phyloP scores from a whole-genome alignment of 2,888 invertebrate species.

The Torymus texanus region DNA sequence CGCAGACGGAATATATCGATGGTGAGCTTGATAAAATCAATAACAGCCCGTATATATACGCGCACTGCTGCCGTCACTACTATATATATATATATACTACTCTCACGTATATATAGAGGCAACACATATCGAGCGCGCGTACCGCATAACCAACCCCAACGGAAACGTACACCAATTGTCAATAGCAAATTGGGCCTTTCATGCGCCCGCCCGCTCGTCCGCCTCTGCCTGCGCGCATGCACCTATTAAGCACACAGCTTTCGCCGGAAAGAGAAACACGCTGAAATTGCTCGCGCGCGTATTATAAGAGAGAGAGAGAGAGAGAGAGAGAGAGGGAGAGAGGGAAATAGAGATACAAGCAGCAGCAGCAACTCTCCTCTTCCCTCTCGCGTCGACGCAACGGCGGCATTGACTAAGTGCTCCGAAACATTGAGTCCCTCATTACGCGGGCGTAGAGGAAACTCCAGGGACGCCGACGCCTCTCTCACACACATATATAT shows the following conservation, averaged over 20 bases:
- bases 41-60: not conserved
- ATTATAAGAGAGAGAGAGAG: not conserved
- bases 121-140: no score
- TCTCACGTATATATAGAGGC: no score
- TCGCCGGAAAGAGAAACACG: constrained; percentile 22
- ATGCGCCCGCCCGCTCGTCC: not conserved
- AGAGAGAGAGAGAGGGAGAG: constrained; percentile 22
- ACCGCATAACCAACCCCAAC: not conserved
- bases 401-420: constrained; percentile 35
- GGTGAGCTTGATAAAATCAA: constrained; percentile 32
- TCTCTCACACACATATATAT: not conserved
- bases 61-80: no score
- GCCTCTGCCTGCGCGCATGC: no score
- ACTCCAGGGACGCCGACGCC: not conserved
- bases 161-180: constrained; percentile 2
- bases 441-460: constrained; percentile 33
- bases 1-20: constrained; percentile 18
- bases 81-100: no score
- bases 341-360: constrained; percentile 17
- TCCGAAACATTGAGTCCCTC: constrained; percentile 47
- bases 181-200: constrained; percentile 19
- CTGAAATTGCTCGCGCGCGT: constrained; percentile 30
- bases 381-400: not conserved
- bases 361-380: not conserved
- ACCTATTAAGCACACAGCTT: constrained; percentile 14